These are phyloP conservation scores for Scaeva pyrastri DNA, from an alignment of 2,888 invertebrate genomes.

Conservation along the genomic window DNA sequence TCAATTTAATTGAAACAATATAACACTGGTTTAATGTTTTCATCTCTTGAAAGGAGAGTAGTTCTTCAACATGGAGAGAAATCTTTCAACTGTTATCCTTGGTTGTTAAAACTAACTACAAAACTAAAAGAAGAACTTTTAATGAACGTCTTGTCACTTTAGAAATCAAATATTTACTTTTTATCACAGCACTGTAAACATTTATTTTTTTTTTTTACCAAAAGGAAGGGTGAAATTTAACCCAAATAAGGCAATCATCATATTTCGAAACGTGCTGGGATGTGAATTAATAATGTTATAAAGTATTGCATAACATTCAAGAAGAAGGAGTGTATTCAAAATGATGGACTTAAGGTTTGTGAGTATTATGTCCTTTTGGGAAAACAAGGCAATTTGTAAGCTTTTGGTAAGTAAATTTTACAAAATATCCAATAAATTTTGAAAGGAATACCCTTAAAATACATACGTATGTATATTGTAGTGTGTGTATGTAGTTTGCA, in stretches of 20 bases:
- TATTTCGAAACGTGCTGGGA: constrained; percentile 61
- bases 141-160: no score
- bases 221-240: constrained; percentile 23
- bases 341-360: constrained; percentile 39
- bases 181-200: constrained; percentile 1
- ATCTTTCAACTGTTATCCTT: no score
- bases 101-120: no score
- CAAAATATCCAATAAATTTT: constrained; percentile 32
- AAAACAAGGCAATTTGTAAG: constrained; percentile 35
- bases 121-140: no score
- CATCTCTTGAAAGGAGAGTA: no score
- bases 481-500: no score
- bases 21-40: no score
- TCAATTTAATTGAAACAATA: no score
- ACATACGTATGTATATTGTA: no score
- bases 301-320: constrained; percentile 29
- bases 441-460: neutral
- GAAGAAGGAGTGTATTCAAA: constrained; percentile 30
- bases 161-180: neutral
- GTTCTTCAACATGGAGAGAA: no score
- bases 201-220: neutral
- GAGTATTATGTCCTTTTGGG: constrained; percentile 47
- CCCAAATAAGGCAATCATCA: constrained; percentile 61
- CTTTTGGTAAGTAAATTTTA: constrained; percentile 31
- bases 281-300: constrained; percentile 68